Evolutionary conservation across 2,888 invertebrate genomes (phyloP).

Genomic region (Tiliacea aurago): DNA sequence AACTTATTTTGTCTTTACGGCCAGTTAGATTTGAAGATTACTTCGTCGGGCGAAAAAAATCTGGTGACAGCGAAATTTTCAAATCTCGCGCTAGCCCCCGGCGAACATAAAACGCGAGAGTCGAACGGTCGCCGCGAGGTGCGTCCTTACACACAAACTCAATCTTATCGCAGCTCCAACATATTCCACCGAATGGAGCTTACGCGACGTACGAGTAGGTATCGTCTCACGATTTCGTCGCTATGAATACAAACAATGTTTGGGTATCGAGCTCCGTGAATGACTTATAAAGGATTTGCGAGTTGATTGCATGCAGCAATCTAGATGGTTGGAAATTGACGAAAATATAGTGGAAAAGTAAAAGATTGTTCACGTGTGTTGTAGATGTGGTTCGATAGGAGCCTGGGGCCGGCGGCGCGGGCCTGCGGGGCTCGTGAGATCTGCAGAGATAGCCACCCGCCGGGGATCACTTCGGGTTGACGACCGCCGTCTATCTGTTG

Average conservation of each 20-base stretch:
- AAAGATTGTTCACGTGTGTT: slow-evolving; percentile 58
- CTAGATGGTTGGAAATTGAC: slow-evolving; percentile 58
- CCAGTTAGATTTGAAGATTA: slow-evolving; percentile 85
- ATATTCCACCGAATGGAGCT: slow-evolving; percentile 39
- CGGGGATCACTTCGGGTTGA: slow-evolving; percentile 70
- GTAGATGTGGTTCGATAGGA: slow-evolving; percentile 32
- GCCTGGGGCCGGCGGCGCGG: slow-evolving; percentile 38
- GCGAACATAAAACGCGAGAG: slow-evolving; percentile 71
- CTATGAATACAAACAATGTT: slow-evolving; percentile 64
- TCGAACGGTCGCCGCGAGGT: slow-evolving; percentile 78
- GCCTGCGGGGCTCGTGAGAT: slow-evolving; percentile 58
- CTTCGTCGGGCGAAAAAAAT: slow-evolving; percentile 74
- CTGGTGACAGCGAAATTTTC: slow-evolving; percentile 81
- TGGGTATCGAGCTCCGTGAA: slow-evolving; percentile 53
- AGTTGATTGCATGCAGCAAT: slow-evolving; percentile 59
- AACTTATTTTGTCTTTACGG: slow-evolving; percentile 81
- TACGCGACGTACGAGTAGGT: slow-evolving; percentile 16
- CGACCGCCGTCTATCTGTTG: slow-evolving; percentile 72
- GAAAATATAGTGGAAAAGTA: slow-evolving; percentile 46
- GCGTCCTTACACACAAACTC: slow-evolving; percentile 76
- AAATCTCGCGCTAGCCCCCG: slow-evolving; percentile 72
- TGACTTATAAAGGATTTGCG: slow-evolving; percentile 59
- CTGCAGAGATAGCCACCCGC: slow-evolving; percentile 66
- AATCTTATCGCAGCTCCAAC: slow-evolving; percentile 72
- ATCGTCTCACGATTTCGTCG: slow-evolving; percentile 43